phyloP scores from a whole-genome alignment of 2,888 invertebrate genomes.

The Nezara viridula region DNA sequence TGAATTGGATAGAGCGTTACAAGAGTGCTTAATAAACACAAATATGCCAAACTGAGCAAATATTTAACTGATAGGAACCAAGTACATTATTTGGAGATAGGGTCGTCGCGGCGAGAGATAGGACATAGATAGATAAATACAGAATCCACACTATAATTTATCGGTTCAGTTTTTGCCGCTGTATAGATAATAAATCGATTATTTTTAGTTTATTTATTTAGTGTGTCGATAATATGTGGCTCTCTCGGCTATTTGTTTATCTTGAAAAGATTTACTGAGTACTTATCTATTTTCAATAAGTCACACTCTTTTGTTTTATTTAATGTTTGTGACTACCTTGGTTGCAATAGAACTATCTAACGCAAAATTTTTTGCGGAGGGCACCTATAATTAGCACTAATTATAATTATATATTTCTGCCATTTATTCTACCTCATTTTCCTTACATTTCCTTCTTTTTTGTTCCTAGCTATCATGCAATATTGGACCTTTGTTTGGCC shows the following conservation, averaged over 20 bases:
- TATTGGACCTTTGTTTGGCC: too few species aligned
- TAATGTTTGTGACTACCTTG: too few species aligned
- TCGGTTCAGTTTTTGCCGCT: not conserved
- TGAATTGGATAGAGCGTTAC: not conserved
- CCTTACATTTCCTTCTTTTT: too few species aligned
- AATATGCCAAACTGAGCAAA: not conserved
- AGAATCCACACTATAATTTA: not conserved
- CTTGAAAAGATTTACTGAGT: not conserved
- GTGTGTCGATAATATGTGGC: not conserved
- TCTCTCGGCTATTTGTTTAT: not conserved
- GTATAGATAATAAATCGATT: not conserved
- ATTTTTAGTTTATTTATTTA: conserved; percentile 16
- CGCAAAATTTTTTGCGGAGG: too few species aligned
- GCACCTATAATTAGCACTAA: too few species aligned
- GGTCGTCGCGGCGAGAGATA: not conserved
- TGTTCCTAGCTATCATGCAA: too few species aligned
- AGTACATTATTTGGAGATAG: not conserved
- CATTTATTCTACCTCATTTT: too few species aligned
- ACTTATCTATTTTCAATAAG: not conserved
- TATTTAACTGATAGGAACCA: not conserved
- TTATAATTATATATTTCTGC: too few species aligned
- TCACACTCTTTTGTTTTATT: not conserved
- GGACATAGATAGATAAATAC: not conserved
- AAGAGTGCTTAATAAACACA: not conserved
- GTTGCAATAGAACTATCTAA: too few species aligned